Conservation (phyloP, 2,797 vertebrate species). For the Paguma larvata region DNA sequence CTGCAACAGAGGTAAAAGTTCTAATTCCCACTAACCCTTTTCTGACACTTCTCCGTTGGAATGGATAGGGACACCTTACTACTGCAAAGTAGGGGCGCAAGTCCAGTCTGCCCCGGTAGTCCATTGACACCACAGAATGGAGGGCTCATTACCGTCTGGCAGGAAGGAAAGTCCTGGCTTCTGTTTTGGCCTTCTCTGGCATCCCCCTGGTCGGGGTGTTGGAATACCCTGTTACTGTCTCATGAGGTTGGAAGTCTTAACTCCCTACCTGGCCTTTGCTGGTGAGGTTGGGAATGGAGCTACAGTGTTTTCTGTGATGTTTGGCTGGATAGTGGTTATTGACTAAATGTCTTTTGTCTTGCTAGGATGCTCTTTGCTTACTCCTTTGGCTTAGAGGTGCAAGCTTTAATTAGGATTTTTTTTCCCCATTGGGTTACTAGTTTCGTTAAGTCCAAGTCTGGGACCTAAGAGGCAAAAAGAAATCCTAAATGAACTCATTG, state of each 20-base stretch:
- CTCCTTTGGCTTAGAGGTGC: background rate
- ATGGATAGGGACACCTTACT: background rate
- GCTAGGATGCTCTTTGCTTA: background rate
- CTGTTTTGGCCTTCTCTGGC: background rate
- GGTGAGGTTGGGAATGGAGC: background rate
- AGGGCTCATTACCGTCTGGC: background rate
- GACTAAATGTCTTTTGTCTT: background rate
- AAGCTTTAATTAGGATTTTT: background rate
- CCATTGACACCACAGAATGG: background rate
- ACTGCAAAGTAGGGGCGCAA: background rate
- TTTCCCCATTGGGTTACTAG: background rate
- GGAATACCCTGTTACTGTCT: background rate
- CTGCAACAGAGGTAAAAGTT: background rate
- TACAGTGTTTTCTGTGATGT: background rate
- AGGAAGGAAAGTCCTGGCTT: background rate
- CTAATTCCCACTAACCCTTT: background rate
- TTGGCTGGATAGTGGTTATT: background rate
- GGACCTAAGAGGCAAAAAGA: slow-evolving; percentile 1
- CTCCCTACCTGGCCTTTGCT: background rate
- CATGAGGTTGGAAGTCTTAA: background rate
- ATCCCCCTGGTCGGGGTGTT: background rate
- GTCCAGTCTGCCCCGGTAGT: background rate
- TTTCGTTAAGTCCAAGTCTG: background rate
- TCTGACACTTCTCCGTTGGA: background rate
- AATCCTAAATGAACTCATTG: background rate